Conservation (phyloP, 2,797 vertebrate species). For the Melanotaenia trifasciata region DNA sequence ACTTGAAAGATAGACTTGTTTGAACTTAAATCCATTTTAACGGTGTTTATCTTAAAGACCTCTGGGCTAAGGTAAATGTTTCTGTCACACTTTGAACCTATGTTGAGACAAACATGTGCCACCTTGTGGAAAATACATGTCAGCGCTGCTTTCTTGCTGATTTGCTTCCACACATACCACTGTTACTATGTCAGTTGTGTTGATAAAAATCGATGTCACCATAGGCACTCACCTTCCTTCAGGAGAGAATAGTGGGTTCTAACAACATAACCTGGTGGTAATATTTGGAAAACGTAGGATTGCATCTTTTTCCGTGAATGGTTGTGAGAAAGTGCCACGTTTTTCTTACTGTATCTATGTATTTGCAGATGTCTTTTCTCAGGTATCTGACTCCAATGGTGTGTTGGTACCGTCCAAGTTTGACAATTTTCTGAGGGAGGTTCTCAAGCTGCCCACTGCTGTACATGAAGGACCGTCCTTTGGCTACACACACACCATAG, state of each 20-base stretch:
- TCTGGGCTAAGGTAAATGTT: too few relatives aligned
- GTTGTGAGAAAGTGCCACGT: not conserved
- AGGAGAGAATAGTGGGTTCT: too few relatives aligned
- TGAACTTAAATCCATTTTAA: not conserved
- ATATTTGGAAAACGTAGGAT: not conserved
- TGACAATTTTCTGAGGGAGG: conserved; percentile 90
- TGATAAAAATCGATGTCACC: too few relatives aligned
- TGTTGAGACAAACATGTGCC: conserved; percentile 26
- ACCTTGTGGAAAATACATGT: conserved; percentile 52
- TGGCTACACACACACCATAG: conserved; percentile 89
- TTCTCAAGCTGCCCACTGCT: conserved; percentile 90
- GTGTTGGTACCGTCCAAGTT: conserved; percentile 90
- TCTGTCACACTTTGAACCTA: not conserved
- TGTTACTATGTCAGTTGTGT: not conserved
- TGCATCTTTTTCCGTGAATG: not conserved
- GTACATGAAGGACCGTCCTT: conserved; percentile 95
- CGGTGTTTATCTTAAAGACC: not conserved
- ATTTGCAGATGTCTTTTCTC: conserved; percentile 92
- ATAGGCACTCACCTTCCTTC: too few relatives aligned
- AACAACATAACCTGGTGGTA: too few relatives aligned
- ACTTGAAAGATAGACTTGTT: not conserved
- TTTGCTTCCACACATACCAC: not conserved
- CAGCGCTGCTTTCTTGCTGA: conserved; percentile 25
- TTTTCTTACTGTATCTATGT: not conserved
- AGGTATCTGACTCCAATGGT: conserved; percentile 91